Evolutionary conservation across 2,797 vertebrate species (phyloP), one percentile per base, ranked within the genome.

Genomic region (Crypturellus tataupa): DNA sequence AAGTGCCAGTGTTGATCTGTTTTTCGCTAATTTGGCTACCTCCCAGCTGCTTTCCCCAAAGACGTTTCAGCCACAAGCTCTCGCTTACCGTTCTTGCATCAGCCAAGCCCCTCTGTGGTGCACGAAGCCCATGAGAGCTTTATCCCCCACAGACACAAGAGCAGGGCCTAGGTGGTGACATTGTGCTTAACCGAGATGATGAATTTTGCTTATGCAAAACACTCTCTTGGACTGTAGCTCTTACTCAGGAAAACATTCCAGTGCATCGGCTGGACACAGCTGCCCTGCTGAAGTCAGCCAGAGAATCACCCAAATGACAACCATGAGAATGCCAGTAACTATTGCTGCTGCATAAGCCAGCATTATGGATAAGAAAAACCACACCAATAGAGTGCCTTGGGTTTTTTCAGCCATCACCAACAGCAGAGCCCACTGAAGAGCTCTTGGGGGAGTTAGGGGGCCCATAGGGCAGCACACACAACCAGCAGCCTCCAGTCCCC

Each of bases 181-280:
- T 7, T 25, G 23, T 49, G 19, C 47, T 49, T 49, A 25, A 91
- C 39, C 78, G 89, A 94, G 85, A 44, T 2, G 24, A 83, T 80
- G 90, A 89, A 60, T 85, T 94, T 72, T 93, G 76, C 76, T 87
- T 46, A 77, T 58, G 65, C 40, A 71, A 77, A 94, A 71, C 23
- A 31, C 18, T 59, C 16, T 42, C 25, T 64, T 44, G 73, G 44
- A 29, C 44, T 18, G 77, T 70, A 84, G n/a, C 10, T 79, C 56
- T 82, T 31, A 56, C 35, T 90, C 47, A 73, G 39, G 37, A 73
- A 81, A 63, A 88, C 21, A 15, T n/a, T 39, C 71, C 51, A 70
- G 73, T 63, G 63, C 12, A 49, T 69, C 70, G 53, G 58, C 23
- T 39, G 76, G 51, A 63, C 35, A 21, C 0, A 2, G 53, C 59